Base-by-base conservation (phyloP, 1,140 invertebrate species). In the Drosophila albomicans region DNA sequence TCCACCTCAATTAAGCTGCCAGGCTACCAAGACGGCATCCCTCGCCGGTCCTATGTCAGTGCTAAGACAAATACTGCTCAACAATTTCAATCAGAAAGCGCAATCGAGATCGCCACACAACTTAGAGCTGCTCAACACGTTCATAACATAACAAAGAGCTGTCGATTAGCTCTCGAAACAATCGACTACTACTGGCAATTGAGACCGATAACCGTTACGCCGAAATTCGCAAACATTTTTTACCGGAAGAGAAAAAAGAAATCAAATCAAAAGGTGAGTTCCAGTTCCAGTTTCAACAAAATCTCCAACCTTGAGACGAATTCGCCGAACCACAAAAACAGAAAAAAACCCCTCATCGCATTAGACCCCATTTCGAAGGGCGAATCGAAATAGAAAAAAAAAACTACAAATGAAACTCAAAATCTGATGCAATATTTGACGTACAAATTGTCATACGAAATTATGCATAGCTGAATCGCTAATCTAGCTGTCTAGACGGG, bases 241-340 rank as follows among this genome's bases (percentile, higher is more conserved):
- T 89, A 88, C 85, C 85, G 85, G 86, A 89, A 89, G 85, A 90
- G 75, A 85, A 89, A 89, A 89, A 89, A 89, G 85, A 89, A 89
- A 89, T 81, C 72, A 89, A 89, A 85, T 81, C 78, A 89, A 89
- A 67, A 85, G 86, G 85, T 89, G 75, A 88, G 85, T 84, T 57
- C 10, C 11, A 30, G 11, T 15, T 6, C 10, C 28, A 32, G 30
- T 32, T 35, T 6, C 48, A 28, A 30, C 25, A 13, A n/a, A 8
- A 32, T 6, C 5, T 16, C 6, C 7, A 7, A 38, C 49, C 20
- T 30, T 52, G 20, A 20, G 11, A 15, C 13, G 7, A 41, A 43
- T 13, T 16, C 32, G 57, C 35, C 28, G 16, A 65, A 54, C 16
- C 11, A 13, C 6, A 35, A n/a, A 52, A 66, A 58, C 57, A 43